Percentiles rank a stretch among this genome's conserved stretches.
Evolutionary conservation across 2,888 invertebrate genomes (phyloP).

Genomic region (Drepana falcataria): DNA sequence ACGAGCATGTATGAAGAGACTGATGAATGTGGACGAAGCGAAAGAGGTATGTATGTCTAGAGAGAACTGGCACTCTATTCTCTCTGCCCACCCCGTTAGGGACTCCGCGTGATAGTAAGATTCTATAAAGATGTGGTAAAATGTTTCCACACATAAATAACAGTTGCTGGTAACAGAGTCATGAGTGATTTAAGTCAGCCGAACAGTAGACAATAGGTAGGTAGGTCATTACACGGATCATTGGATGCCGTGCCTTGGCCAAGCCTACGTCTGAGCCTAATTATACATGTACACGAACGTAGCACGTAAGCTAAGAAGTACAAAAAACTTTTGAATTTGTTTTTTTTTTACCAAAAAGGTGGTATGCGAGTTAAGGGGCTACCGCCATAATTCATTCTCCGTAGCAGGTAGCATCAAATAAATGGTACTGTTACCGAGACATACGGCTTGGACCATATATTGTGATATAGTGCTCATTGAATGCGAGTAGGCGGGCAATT

Average conservation of each 20-base stretch:
- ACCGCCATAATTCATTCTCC: too few relatives aligned
- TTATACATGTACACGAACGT: constrained; percentile 1
- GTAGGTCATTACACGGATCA: constrained; percentile 25
- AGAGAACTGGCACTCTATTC: too few relatives aligned
- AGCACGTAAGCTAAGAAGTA: background rate
- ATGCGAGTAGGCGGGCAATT: constrained; percentile 24
- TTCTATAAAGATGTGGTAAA: too few relatives aligned
- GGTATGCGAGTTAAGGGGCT: too few relatives aligned
- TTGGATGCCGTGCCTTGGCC: constrained; percentile 22
- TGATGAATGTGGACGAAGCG: too few relatives aligned
- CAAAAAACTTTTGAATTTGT: too few relatives aligned
- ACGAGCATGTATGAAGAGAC: too few relatives aligned
- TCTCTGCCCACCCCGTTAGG: too few relatives aligned
- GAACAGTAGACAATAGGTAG: constrained; percentile 4
- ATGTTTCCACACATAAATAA: too few relatives aligned
- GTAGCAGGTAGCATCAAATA: background rate
- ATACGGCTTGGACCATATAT: background rate
- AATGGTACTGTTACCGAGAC: background rate
- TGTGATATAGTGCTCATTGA: background rate
- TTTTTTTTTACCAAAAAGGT: too few relatives aligned
- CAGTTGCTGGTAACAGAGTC: background rate
- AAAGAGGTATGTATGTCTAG: too few relatives aligned
- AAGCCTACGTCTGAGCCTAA: constrained; percentile 10
- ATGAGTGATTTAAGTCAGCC: background rate
- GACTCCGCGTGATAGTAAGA: too few relatives aligned